Percentiles rank a stretch among this genome's conserved stretches.
Evolutionary conservation across 2,113 vertebrate genomes (phyloP).

Genomic region (Acrocephalus arundinaceus): DNA sequence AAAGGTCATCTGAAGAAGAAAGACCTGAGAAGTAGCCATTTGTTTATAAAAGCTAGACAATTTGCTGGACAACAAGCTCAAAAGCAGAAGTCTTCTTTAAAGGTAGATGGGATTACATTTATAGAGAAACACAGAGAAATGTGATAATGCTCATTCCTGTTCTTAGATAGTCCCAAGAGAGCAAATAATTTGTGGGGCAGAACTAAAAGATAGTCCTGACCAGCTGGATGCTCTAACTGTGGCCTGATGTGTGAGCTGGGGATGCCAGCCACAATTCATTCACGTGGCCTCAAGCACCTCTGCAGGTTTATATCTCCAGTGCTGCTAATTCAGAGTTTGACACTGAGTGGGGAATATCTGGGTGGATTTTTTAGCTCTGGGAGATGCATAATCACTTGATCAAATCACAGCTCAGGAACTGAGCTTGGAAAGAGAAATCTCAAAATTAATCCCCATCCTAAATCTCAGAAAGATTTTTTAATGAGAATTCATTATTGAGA

Average conservation of each 20-base stretch:
- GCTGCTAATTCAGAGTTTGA: neutral
- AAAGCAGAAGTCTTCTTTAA: neutral
- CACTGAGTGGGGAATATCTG: neutral
- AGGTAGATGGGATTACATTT: neutral
- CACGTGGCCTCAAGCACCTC: neutral
- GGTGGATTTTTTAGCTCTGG: neutral
- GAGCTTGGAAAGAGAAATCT: neutral
- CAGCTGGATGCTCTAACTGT: neutral
- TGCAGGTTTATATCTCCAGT: neutral
- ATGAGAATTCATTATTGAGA: neutral
- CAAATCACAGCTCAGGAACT: neutral
- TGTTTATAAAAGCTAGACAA: neutral
- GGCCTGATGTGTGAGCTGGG: neutral
- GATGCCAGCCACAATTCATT: neutral
- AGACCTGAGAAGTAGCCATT: neutral
- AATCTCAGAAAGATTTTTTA: neutral
- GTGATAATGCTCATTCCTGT: neutral
- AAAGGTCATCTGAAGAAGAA: neutral
- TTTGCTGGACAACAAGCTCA: neutral
- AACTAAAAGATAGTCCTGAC: neutral
- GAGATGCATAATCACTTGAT: neutral
- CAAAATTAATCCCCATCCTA: neutral
- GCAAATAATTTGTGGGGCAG: neutral
- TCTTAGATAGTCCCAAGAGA: neutral
- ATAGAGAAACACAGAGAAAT: neutral